Conservation (phyloP, 2,113 vertebrate genomes). For the Xyrauchen texanus region DNA sequence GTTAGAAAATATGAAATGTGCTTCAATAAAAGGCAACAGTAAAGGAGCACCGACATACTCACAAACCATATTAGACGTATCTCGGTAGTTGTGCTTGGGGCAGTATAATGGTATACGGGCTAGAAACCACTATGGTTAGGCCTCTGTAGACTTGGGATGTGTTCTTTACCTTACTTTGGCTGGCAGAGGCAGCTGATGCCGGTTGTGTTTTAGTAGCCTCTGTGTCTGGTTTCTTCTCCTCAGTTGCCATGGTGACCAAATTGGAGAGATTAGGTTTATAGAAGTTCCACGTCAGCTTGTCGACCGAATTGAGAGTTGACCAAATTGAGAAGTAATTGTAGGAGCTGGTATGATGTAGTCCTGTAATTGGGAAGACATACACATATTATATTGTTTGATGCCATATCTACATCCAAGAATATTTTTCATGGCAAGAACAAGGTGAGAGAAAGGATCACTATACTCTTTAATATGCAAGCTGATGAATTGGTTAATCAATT, state of each 20-base stretch:
- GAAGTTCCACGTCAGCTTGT: constrained; percentile 46
- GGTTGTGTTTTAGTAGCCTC: constrained; percentile 91
- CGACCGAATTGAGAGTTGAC: constrained; percentile 22
- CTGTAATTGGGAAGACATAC: neutral
- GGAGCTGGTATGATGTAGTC: neutral
- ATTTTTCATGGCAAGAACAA: no score
- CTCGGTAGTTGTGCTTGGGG: neutral
- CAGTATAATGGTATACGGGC: neutral
- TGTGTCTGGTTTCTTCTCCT: constrained; percentile 98
- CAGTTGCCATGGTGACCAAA: constrained; percentile 87
- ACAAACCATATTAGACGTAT: neutral
- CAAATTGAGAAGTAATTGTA: neutral
- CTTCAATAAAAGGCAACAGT: neutral
- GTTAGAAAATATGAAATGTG: neutral
- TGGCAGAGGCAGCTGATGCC: constrained; percentile 87
- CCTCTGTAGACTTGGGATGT: no score
- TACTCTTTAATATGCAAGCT: no score
- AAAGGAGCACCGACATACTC: neutral
- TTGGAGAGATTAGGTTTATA: constrained; percentile 51
- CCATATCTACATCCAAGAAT: no score
- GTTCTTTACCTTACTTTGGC: constrained; percentile 90
- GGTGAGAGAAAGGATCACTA: no score
- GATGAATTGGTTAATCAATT: no score
- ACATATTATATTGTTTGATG: no score
- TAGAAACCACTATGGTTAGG: no score